These are phyloP conservation scores for Ormyrus nitidulus DNA, from an alignment of 2,888 invertebrate genomes.

Conservation along the genomic window DNA sequence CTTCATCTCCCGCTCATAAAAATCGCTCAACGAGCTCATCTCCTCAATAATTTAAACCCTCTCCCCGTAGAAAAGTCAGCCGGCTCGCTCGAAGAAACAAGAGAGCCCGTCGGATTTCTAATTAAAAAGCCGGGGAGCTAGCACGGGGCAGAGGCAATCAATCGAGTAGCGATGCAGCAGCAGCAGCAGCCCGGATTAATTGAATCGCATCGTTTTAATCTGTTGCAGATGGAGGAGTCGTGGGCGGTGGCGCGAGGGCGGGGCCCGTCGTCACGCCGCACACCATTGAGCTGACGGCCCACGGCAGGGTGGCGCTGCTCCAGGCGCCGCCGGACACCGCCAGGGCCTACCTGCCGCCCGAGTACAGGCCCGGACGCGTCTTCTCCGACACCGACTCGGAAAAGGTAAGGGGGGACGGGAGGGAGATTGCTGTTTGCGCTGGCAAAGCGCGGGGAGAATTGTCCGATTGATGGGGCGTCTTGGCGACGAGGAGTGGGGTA, in stretches of 20 bases:
- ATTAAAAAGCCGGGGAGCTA: slow-evolving; percentile 30
- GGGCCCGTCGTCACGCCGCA: slow-evolving; percentile 78
- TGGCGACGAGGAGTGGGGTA: too few relatives aligned
- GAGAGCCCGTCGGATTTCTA: not conserved
- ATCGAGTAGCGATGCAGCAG: slow-evolving; percentile 1
- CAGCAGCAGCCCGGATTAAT: slow-evolving; percentile 37
- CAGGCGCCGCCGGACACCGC: slow-evolving; percentile 73
- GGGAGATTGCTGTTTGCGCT: too few relatives aligned
- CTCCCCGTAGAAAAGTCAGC: not conserved
- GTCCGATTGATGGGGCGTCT: too few relatives aligned
- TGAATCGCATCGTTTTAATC: slow-evolving; percentile 59
- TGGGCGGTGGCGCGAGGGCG: slow-evolving; percentile 73
- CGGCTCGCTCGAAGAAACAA: not conserved
- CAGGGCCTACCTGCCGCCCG: slow-evolving; percentile 78
- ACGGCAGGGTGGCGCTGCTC: slow-evolving; percentile 77
- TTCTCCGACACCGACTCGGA: slow-evolving; percentile 79
- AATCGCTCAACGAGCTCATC: not conserved
- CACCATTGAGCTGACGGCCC: slow-evolving; percentile 77
- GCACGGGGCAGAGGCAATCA: not conserved
- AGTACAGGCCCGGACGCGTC: slow-evolving; percentile 76
- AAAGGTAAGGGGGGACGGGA: slow-evolving; percentile 75
- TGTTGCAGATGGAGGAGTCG: slow-evolving; percentile 73
- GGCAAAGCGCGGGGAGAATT: too few relatives aligned
- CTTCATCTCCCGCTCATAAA: not conserved
- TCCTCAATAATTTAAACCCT: slow-evolving; percentile 11